Percentiles rank a stretch among this genome's conserved stretches.
Conservation (phyloP, 2,113 vertebrate species). For the Phoenicopterus ruber region DNA sequence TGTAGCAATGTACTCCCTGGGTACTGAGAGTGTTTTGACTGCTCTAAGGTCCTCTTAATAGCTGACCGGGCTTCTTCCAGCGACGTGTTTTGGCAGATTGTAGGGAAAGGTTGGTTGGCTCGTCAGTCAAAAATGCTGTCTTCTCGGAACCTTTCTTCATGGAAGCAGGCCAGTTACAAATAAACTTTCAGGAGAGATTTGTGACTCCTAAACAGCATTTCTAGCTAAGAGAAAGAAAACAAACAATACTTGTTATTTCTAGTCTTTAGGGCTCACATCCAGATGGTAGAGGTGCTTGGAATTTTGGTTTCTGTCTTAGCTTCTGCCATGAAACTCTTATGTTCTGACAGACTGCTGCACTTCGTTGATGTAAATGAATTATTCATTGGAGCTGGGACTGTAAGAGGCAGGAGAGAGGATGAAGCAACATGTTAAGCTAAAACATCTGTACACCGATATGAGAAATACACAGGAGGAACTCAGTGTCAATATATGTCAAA, state of each 20-base stretch:
- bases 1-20: neutral
- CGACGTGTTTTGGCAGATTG: neutral
- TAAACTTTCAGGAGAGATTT: neutral
- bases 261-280: neutral
- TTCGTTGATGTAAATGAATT: neutral
- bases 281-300: neutral
- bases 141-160: neutral
- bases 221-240: neutral
- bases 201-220: neutral
- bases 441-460: neutral
- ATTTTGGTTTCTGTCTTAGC: neutral
- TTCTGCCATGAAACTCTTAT: neutral
- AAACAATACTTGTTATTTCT: neutral
- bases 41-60: neutral
- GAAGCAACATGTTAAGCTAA: neutral
- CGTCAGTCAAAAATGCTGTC: neutral
- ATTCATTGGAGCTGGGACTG: neutral
- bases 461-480: neutral
- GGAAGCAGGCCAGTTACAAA: neutral
- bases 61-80: neutral
- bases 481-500: neutral
- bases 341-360: neutral
- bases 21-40: neutral
- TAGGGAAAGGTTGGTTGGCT: neutral
- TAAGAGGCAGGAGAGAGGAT: neutral